A percentile compares a stretch with the other conserved stretches of the same genome.
Conservation (phyloP, 2,888 invertebrate species). For the Macropis europaea region DNA sequence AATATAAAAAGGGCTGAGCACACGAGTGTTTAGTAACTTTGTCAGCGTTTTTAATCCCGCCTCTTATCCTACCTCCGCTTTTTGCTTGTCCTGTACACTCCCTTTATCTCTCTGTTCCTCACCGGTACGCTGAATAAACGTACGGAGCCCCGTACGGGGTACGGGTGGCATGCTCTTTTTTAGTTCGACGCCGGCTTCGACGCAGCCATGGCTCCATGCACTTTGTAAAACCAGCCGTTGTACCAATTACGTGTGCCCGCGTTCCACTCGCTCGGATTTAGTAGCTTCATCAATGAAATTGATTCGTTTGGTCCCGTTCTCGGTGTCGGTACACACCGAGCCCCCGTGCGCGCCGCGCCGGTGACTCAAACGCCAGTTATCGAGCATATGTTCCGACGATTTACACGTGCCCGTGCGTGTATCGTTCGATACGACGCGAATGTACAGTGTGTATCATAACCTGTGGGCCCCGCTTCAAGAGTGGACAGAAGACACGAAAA, state of each 20-base stretch:
- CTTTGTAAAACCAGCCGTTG: constrained; percentile 69
- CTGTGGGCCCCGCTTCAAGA: too few species aligned
- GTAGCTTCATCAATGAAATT: constrained; percentile 77
- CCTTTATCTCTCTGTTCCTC: constrained; percentile 24
- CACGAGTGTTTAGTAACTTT: constrained; percentile 76
- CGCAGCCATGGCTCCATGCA: constrained; percentile 41
- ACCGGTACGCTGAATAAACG: constrained; percentile 18
- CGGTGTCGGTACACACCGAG: constrained; percentile 20
- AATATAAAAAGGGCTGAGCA: constrained; percentile 69
- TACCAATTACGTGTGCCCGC: constrained; percentile 73
- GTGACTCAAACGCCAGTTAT: constrained; percentile 33
- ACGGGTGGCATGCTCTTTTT: constrained; percentile 38
- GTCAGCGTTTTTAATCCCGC: constrained; percentile 75
- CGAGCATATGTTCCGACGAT: constrained; percentile 38
- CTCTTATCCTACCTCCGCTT: constrained; percentile 28
- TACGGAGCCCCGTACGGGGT: background rate
- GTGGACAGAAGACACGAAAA: too few species aligned
- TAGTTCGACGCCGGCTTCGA: constrained; percentile 39
- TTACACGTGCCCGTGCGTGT: constrained; percentile 8
- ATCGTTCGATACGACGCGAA: too few species aligned
- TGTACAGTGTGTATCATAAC: too few species aligned
- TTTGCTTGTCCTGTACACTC: constrained; percentile 17
- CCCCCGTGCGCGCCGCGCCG: background rate
- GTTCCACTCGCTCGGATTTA: constrained; percentile 70
- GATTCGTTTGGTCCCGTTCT: constrained; percentile 65